Evolutionary conservation across 2,888 invertebrate species (phyloP).

Genomic region (Formica aserva): DNA sequence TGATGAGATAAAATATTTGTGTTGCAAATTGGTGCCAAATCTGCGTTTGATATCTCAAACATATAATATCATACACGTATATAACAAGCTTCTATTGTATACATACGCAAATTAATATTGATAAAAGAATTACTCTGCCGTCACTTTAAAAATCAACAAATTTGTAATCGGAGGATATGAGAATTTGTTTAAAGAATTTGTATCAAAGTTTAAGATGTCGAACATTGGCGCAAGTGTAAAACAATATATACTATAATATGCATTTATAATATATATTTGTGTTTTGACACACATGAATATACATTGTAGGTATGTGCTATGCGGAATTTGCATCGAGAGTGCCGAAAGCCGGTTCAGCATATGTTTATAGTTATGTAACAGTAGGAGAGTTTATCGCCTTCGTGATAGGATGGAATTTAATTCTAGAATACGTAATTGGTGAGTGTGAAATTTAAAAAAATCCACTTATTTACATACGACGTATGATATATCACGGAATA

Average conservation of each 20-base stretch:
- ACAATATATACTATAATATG: background rate
- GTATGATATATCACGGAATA: background rate
- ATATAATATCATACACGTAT: background rate
- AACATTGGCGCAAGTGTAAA: background rate
- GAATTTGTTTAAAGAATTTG: background rate
- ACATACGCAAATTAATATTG: background rate
- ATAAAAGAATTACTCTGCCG: background rate
- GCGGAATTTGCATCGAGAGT: slow-evolving; percentile 94
- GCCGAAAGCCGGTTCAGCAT: slow-evolving; percentile 94
- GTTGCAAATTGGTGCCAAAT: background rate
- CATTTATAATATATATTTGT: background rate
- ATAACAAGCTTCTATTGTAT: background rate
- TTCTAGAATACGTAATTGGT: slow-evolving; percentile 93
- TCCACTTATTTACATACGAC: background rate
- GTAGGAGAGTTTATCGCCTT: slow-evolving; percentile 94
- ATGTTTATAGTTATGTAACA: slow-evolving; percentile 94
- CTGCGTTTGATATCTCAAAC: background rate
- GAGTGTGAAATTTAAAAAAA: slow-evolving; percentile 77
- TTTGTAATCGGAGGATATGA: background rate
- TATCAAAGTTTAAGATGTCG: background rate
- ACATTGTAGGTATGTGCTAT: slow-evolving; percentile 90
- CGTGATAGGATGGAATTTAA: slow-evolving; percentile 94
- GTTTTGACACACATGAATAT: background rate
- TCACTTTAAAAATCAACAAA: background rate
- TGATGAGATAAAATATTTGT: background rate